Evolutionary conservation across 2,113 vertebrate genomes (phyloP).

Genomic region (Alethe castanea): DNA sequence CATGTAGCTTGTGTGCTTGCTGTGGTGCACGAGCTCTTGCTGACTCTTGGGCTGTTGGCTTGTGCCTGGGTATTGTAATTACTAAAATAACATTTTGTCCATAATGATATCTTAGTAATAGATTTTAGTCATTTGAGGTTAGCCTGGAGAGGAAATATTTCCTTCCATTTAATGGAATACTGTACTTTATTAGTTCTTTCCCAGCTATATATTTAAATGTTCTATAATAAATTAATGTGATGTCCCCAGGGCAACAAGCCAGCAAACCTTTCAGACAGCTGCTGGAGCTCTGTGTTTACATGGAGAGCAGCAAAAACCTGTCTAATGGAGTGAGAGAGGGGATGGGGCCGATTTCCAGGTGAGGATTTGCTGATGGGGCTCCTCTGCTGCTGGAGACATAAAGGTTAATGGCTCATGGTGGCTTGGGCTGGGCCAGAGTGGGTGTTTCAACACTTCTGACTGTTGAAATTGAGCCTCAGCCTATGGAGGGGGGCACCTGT

Average conservation of each 20-base stretch:
- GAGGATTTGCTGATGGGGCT: background rate
- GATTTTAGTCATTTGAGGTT: slow-evolving; percentile 44
- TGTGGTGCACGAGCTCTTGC: background rate
- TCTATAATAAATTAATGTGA: slow-evolving; percentile 16
- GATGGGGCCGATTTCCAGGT: background rate
- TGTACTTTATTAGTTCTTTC: slow-evolving; percentile 39
- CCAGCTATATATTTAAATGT: slow-evolving; percentile 43
- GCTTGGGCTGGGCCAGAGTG: background rate
- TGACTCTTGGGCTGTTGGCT: background rate
- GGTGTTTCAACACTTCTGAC: background rate
- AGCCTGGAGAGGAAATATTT: slow-evolving; percentile 44
- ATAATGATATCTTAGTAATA: slow-evolving; percentile 27
- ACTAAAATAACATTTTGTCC: slow-evolving; percentile 6
- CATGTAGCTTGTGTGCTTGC: background rate
- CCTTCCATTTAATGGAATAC: slow-evolving; percentile 39
- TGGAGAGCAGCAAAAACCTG: background rate
- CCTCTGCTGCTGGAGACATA: background rate
- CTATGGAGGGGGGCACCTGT: slow-evolving; percentile 17
- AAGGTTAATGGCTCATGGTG: background rate
- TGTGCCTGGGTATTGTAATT: background rate
- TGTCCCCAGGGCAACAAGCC: slow-evolving; percentile 45
- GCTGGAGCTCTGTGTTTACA: slow-evolving; percentile 30
- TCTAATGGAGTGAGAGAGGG: slow-evolving; percentile 16
- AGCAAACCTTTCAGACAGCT: slow-evolving; percentile 56
- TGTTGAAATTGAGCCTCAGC: background rate